phyloP scores from a whole-genome alignment of 2,888 invertebrate species.

The Drosophila seclusa region DNA sequence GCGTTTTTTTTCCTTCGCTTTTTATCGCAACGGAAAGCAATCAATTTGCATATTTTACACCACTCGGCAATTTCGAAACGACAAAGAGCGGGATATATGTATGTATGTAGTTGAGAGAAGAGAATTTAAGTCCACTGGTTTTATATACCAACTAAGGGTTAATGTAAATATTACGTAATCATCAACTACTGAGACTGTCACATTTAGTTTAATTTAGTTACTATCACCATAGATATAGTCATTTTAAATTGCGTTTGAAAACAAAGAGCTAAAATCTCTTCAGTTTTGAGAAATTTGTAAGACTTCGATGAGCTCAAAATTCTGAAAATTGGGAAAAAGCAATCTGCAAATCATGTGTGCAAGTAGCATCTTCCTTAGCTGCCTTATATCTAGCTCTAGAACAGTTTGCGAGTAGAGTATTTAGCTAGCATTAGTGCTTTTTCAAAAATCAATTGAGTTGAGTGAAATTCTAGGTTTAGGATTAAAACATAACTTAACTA shows the following conservation, averaged over 20 bases:
- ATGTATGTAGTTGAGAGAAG: neutral
- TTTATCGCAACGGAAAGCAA: slow-evolving; percentile 23
- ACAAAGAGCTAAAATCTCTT: neutral
- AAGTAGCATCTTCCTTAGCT: neutral
- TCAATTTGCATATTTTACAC: slow-evolving; percentile 35
- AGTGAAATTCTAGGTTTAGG: neutral
- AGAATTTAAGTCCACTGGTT: neutral
- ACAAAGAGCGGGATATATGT: neutral
- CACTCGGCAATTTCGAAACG: slow-evolving; percentile 17
- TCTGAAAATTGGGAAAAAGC: neutral
- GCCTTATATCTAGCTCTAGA: neutral
- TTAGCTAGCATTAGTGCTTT: neutral
- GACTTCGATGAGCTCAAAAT: neutral
- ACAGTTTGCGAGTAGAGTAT: neutral
- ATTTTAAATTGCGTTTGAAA: neutral
- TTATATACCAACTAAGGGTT: neutral
- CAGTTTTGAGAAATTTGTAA: neutral
- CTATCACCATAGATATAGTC: neutral
- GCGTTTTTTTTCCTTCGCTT: slow-evolving; percentile 4
- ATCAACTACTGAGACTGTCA: neutral
- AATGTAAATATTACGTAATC: neutral
- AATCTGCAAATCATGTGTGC: neutral
- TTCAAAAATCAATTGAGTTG: too few species aligned
- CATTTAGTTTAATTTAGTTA: neutral
- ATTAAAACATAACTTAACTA: too few species aligned